Base-by-base conservation (phyloP, 2,113 vertebrate species). In the Malurus elegans region DNA sequence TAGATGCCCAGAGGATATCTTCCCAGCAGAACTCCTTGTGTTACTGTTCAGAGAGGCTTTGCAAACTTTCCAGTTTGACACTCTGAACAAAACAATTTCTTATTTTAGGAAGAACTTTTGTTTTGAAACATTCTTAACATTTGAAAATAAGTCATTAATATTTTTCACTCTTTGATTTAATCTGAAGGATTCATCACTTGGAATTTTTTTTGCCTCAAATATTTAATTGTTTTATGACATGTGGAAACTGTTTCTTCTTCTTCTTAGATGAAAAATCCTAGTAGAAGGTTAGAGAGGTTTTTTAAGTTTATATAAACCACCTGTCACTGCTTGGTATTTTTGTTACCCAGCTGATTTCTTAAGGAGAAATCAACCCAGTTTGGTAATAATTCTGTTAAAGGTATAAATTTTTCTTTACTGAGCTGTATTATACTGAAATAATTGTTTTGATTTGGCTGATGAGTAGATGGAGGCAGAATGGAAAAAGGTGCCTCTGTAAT, bases 221-320 rank as follows among this genome's bases (percentile, higher is more conserved):
- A 66, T 61, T 70, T 26, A 60, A 12, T 51, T 56, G 18, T 65
- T 92, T 78, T 65, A 38, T 73, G 28, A 24, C 21, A 66, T 38
- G 25, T 86, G 18, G 18, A 8, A 82, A 20, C 28, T 18, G 11
- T 79, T 91, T 91, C 48, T 73, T 86, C 31, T 6, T 86, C 21
- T 40, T 86, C 34, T 54, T 71, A 73, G 36, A 13, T 45, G 18
- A 72, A 79, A 88, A 93, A 67, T 58, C 20, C 31, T 60, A 17
- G 32, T 62, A 42, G 51, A 62, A 24, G 8, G 11, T 70, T 71
- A 0, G 14, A 11, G 8, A 1, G 0, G 3, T 42, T 50, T 85
- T 53, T 57, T 10, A 25, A 25, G 32, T 50, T 93, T 86, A 23
- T 65, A 5, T 40, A 31, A 90, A 34, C 24, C 44, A 40, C 15